Conservation (phyloP, 2,113 vertebrate species). For the Clinocottus analis region DNA sequence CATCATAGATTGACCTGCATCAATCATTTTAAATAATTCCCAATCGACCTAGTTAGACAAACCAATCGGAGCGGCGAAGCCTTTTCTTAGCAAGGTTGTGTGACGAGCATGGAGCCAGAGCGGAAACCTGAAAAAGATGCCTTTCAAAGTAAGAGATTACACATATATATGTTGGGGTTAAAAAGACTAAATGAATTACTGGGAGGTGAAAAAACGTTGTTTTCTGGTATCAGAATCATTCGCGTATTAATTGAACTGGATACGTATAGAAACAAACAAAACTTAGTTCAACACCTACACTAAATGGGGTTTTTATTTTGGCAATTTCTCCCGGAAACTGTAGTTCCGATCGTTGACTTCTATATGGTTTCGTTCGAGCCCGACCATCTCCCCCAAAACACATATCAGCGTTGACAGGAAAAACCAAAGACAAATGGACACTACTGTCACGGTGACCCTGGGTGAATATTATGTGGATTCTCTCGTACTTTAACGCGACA, state of each 20-base stretch:
- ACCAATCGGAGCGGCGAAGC: slow-evolving; percentile 62
- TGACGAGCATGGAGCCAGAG: slow-evolving; percentile 33
- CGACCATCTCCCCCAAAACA: slow-evolving; percentile 1
- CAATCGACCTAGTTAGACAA: slow-evolving; percentile 29
- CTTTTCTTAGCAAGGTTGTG: slow-evolving; percentile 63
- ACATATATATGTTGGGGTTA: background rate
- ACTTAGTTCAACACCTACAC: fast-evolving
- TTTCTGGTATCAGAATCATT: fast-evolving
- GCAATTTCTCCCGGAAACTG: background rate
- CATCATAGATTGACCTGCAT: background rate
- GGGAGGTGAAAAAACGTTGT: fast-evolving
- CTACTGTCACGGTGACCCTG: background rate
- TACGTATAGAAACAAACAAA: background rate
- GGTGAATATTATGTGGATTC: background rate
- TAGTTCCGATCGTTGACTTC: background rate
- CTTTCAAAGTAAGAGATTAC: slow-evolving; percentile 61
- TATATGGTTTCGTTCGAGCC: background rate
- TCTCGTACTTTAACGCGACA: slow-evolving; percentile 8
- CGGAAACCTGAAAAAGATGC: background rate
- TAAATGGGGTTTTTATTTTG: slow-evolving; percentile 32
- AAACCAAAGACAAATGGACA: slow-evolving; percentile 4
- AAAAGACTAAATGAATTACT: background rate
- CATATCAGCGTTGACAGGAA: background rate
- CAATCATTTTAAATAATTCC: background rate
- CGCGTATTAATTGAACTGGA: fast-evolving